A percentile compares a stretch with the other conserved stretches of the same genome.
Conservation (phyloP, 2,797 vertebrate genomes). For the Psittacula echo region DNA sequence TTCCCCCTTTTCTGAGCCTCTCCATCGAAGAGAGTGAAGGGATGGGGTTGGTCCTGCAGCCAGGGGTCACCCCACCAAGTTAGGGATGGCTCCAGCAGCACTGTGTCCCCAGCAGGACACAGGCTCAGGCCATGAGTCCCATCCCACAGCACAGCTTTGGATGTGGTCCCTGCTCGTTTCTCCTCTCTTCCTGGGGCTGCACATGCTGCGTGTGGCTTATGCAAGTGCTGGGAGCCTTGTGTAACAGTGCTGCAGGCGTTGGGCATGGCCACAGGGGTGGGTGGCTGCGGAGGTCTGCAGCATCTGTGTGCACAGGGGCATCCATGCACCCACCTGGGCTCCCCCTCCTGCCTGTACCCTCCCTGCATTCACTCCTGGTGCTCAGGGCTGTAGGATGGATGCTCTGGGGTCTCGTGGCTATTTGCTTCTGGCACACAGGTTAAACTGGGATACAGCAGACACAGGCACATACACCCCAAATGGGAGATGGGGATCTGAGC, state of each 20-base stretch:
- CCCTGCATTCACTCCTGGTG: neutral
- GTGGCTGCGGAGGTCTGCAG: neutral
- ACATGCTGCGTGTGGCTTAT: neutral
- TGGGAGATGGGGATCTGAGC: fast-evolving
- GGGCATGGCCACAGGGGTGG: neutral
- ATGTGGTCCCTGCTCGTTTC: fast-evolving
- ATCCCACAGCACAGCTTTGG: fast-evolving
- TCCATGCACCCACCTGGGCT: neutral
- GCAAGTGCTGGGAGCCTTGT: slow-evolving; percentile 10
- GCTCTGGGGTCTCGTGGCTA: neutral
- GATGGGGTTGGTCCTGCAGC: neutral
- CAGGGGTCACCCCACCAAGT: fast-evolving
- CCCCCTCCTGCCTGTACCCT: neutral
- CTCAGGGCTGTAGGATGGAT: neutral
- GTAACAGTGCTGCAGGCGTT: neutral
- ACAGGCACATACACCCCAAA: fast-evolving
- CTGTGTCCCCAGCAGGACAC: fast-evolving
- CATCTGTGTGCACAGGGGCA: neutral
- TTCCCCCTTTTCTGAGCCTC: neutral
- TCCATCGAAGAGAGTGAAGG: neutral
- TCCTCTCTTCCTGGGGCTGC: neutral
- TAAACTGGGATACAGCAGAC: neutral
- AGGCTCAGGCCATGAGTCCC: fast-evolving
- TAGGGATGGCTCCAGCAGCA: fast-evolving
- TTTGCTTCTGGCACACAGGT: neutral